Evolutionary conservation across 1,140 invertebrate species (phyloP).

Genomic region (Aphis craccivora): DNA sequence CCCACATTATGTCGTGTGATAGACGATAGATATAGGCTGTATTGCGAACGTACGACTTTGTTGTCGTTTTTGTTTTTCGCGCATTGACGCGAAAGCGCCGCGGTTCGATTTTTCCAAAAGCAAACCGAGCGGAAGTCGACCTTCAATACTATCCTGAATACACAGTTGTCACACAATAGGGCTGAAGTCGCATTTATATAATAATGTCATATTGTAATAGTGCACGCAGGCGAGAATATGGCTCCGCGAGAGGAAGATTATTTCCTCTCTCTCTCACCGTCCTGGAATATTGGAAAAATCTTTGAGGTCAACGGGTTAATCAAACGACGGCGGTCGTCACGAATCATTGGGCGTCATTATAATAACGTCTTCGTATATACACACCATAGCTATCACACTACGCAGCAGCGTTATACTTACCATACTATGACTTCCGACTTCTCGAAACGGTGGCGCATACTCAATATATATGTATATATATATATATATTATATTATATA

Average conservation of each 20-base stretch:
- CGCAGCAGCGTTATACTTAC: not conserved
- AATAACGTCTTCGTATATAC: not conserved
- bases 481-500: too few species aligned
- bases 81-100: not conserved
- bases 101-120: not conserved
- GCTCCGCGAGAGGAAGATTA: not conserved
- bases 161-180: not conserved
- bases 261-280: not conserved
- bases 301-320: slow-evolving; percentile 35
- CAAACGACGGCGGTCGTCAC: slow-evolving; percentile 28
- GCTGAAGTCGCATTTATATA: not conserved
- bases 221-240: not conserved
- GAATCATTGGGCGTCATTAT: slow-evolving; percentile 16
- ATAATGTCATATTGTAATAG: not conserved
- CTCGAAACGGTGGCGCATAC: not conserved
- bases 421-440: not conserved
- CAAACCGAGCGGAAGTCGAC: not conserved
- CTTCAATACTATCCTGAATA: not conserved
- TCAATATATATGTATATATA: not conserved
- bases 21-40: not conserved
- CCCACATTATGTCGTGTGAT: not conserved
- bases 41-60: not conserved
- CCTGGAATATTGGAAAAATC: slow-evolving; percentile 23
- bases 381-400: not conserved
- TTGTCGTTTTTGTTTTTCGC: not conserved